Evolutionary conservation across 2,797 vertebrate species (phyloP).

Genomic region (Periparus ater): DNA sequence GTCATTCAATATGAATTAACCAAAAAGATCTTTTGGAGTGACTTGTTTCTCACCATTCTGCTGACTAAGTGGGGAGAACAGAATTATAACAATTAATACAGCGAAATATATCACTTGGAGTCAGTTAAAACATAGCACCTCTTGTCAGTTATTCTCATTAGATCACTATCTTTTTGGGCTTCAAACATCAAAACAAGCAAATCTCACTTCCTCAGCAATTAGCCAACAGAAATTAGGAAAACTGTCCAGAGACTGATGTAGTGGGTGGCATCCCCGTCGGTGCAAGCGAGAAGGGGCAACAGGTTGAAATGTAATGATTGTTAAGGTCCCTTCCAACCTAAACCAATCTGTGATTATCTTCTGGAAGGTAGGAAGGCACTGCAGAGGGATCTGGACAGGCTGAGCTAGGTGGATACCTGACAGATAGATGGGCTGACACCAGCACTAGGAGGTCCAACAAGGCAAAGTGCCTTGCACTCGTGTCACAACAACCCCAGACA

Average conservation of each 20-base stretch:
- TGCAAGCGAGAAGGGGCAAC: not conserved
- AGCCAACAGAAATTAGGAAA: not conserved
- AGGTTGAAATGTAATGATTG: not conserved
- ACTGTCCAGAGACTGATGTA: not conserved
- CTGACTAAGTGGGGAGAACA: not conserved
- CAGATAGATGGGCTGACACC: not conserved
- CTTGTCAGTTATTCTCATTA: not conserved
- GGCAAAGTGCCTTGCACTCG: not conserved
- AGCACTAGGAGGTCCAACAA: not conserved
- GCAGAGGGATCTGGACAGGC: not conserved
- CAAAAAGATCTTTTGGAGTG: not conserved
- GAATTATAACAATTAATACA: not conserved
- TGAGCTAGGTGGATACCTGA: not conserved
- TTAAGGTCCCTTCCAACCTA: not conserved
- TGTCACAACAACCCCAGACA: not conserved
- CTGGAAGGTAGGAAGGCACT: not conserved
- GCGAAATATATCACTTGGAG: not conserved
- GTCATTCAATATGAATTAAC: not conserved
- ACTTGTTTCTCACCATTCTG: not conserved
- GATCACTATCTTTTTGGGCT: not conserved
- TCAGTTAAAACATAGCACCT: not conserved
- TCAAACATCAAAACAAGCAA: not conserved
- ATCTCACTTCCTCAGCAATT: not conserved
- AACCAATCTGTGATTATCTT: not conserved
- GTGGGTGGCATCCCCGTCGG: accelerated